phyloP scores from a whole-genome alignment of 2,113 vertebrate genomes.

The Cheilinus undulatus region DNA sequence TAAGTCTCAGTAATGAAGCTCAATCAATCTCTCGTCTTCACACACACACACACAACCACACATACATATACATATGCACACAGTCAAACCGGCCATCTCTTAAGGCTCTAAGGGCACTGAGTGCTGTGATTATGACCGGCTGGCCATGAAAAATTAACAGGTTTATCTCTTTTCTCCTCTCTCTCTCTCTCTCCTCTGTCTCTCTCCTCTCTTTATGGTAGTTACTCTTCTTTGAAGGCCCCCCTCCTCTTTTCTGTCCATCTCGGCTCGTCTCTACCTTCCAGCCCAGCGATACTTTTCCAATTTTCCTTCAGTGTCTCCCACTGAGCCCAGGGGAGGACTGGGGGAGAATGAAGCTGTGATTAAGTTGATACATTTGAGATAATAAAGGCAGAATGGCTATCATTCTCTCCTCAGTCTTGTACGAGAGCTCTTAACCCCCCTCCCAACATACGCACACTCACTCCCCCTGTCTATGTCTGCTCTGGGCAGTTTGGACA shows the following conservation, averaged over 20 bases:
- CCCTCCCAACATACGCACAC: slow-evolving; percentile 14
- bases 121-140: slow-evolving; percentile 81
- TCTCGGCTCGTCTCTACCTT: slow-evolving; percentile 65
- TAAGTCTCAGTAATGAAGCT: slow-evolving; percentile 79
- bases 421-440: slow-evolving; percentile 49
- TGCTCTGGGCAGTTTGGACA: slow-evolving; percentile 70
- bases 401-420: slow-evolving; percentile 74
- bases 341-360: slow-evolving; percentile 75
- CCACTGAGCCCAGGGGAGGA: slow-evolving; percentile 76
- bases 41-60: slow-evolving; percentile 24
- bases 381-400: slow-evolving; percentile 82
- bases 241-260: slow-evolving; percentile 61
- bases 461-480: slow-evolving; percentile 40
- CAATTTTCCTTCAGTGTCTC: slow-evolving; percentile 80
- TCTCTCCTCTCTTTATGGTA: slow-evolving; percentile 63
- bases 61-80: slow-evolving; percentile 40
- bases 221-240: slow-evolving; percentile 46
- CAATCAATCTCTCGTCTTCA: slow-evolving; percentile 62
- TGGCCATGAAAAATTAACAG: slow-evolving; percentile 85
- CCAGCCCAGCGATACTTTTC: slow-evolving; percentile 76
- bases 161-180: slow-evolving; percentile 80
- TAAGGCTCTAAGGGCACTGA: slow-evolving; percentile 77
- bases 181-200: slow-evolving; percentile 43
- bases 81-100: slow-evolving; percentile 72
- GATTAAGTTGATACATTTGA: slow-evolving; percentile 83